Evolutionary conservation across 2,113 vertebrate species (phyloP).

Genomic region (Protobothrops mucrosquamatus): DNA sequence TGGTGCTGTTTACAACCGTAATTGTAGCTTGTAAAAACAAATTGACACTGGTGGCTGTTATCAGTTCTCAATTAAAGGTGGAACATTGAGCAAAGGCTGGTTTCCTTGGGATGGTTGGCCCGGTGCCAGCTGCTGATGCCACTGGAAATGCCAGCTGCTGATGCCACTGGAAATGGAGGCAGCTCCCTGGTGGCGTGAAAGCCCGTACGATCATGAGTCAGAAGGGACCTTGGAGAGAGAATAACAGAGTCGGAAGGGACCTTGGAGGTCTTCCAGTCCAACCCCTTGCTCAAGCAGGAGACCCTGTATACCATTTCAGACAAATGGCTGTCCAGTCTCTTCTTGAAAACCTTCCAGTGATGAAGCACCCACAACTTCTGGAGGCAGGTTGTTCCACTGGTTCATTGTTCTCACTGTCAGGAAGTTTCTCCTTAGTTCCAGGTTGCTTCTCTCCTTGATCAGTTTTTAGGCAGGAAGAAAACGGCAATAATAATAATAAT

Average conservation of each 20-base stretch:
- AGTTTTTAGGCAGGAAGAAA: neutral
- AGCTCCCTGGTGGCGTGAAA: neutral
- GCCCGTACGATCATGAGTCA: neutral
- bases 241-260: no score
- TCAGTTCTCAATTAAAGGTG: neutral
- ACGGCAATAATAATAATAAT: neutral
- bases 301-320: neutral
- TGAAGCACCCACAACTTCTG: neutral
- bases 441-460: no score
- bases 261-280: neutral
- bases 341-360: neutral
- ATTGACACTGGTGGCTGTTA: neutral
- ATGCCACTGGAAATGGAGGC: neutral
- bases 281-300: neutral
- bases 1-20: neutral
- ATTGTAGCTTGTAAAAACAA: neutral
- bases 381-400: no score
- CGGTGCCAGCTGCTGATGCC: neutral
- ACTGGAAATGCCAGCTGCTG: neutral
- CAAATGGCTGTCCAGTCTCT: neutral
- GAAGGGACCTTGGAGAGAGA: neutral
- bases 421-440: no score
- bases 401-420: no score
- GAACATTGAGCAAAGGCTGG: neutral
- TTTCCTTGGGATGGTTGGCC: neutral